Conservation (phyloP, 1,140 invertebrate genomes). For the Dreissena polymorpha region DNA sequence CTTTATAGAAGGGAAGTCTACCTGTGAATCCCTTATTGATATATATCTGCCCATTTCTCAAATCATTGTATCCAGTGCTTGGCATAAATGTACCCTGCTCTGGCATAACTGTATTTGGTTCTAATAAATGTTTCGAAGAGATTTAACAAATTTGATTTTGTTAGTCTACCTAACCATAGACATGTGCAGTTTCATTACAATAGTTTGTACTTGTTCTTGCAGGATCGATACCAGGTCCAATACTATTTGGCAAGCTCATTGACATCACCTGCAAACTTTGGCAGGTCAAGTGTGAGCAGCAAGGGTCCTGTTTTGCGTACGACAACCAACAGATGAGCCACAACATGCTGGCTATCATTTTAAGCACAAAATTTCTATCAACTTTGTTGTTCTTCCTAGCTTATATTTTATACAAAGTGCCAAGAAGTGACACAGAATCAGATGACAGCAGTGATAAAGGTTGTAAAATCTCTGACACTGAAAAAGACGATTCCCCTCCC, state of each 20-base stretch:
- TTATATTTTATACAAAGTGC: conserved; percentile 69
- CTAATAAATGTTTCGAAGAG: neutral
- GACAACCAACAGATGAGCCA: conserved; percentile 76
- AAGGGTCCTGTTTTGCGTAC: conserved; percentile 72
- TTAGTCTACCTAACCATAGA: too few species aligned
- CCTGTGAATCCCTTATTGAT: too few species aligned
- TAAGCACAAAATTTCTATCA: conserved; percentile 68
- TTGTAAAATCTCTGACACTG: neutral
- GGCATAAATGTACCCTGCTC: neutral
- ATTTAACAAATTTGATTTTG: neutral
- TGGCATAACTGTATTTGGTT: too few species aligned
- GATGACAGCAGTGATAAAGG: conserved; percentile 1
- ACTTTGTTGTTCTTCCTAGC: conserved; percentile 72
- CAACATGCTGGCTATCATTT: conserved; percentile 68
- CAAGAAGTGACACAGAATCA: conserved; percentile 41
- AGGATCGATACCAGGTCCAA: conserved; percentile 76
- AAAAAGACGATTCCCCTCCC: conserved; percentile 31
- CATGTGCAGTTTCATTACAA: neutral
- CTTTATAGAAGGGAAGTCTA: too few species aligned
- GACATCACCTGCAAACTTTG: conserved; percentile 75
- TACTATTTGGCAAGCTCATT: conserved; percentile 75
- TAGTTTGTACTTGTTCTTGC: neutral
- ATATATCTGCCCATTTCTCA: too few species aligned
- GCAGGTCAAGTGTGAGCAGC: conserved; percentile 59
- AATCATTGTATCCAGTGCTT: neutral